These are phyloP conservation scores for Diabrotica undecimpunctata DNA, from an alignment of 1,140 invertebrate genomes.

Conservation along the genomic window DNA sequence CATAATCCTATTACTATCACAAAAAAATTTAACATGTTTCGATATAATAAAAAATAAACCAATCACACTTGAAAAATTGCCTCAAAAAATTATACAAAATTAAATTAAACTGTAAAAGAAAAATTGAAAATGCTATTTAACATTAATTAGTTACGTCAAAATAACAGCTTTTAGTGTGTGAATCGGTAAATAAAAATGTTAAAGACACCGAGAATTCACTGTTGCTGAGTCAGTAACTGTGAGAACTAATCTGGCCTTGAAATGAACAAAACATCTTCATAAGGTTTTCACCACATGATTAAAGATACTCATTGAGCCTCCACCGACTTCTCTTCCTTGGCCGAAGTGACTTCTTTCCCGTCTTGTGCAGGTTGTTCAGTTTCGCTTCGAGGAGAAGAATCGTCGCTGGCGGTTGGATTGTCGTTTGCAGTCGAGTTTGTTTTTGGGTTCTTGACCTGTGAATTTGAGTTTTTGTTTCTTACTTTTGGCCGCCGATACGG, in stretches of 20 bases:
- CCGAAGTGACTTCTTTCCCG: background rate
- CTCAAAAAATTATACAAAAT: background rate
- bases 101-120: background rate
- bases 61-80: slow-evolving; percentile 9
- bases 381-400: slow-evolving; percentile 24
- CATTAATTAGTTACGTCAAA: slow-evolving; percentile 13
- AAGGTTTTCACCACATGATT: slow-evolving; percentile 1
- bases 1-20: slow-evolving; percentile 22
- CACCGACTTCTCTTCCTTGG: slow-evolving; percentile 7
- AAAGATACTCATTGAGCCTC: slow-evolving; percentile 4
- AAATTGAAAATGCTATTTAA: background rate
- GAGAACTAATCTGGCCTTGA: background rate
- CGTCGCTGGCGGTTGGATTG: slow-evolving; percentile 21
- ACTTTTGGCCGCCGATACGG: slow-evolving; percentile 16
- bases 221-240: background rate
- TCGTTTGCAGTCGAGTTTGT: slow-evolving; percentile 19
- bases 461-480: slow-evolving; percentile 20
- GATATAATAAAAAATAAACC: slow-evolving; percentile 13
- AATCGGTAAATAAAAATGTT: slow-evolving; percentile 13
- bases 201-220: slow-evolving; percentile 11
- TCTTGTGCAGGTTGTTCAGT: background rate
- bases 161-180: slow-evolving; percentile 15
- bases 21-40: slow-evolving; percentile 15
- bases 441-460: slow-evolving; percentile 8
- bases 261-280: slow-evolving; percentile 12